Base-by-base conservation (phyloP, 2,888 invertebrate genomes). In the Nemoura dubitans region DNA sequence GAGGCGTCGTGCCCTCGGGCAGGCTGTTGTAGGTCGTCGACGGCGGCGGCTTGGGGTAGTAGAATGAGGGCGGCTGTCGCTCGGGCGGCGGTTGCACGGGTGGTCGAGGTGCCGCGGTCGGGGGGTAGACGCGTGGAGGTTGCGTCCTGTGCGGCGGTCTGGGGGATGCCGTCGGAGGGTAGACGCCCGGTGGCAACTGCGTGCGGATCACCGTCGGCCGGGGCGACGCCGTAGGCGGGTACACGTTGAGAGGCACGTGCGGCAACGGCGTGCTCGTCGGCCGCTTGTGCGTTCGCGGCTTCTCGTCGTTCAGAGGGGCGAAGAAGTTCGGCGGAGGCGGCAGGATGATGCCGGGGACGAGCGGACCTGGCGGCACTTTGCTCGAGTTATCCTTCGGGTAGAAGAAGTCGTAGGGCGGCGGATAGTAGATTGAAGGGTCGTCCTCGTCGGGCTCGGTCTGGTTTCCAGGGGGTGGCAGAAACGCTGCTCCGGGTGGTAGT, bases 281-380 rank as follows among this genome's bases (percentile, higher is more conserved):
- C 25, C 90, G 89, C 29, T 91, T 88, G 86, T 89, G 87, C 88
- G 28, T 91, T 90, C 25, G 91, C 80, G 89, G 89, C 85, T 88
- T 88, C 85, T 89, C 91, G 88, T 93, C 93, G 90, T 96, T 95
- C 86, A 96, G 91, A 0, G 95, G 94, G 3, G 95, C 95, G 90
- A 97, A 97, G 91, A 97, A 97, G 90, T 97, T 95, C 0, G 97
- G 97, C 0, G 97, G 97, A 7, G 97, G 97, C 0, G 97, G 97
- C 85, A 97, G 92, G 30, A 97, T 95, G 88, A 97, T 97, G 85
- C 97, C 97, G 1, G 97, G 97, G 7, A 97, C 97, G 87, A 97
- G 92, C 0, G 97, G 97, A 83, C 97, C 97, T 0, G 97, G 96
- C 80, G 96, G 95, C 59, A 97, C 96, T 16, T 92, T 91, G 83